phyloP scores from a whole-genome alignment of 2,888 invertebrate species.

The Eupelmus urozonus region DNA sequence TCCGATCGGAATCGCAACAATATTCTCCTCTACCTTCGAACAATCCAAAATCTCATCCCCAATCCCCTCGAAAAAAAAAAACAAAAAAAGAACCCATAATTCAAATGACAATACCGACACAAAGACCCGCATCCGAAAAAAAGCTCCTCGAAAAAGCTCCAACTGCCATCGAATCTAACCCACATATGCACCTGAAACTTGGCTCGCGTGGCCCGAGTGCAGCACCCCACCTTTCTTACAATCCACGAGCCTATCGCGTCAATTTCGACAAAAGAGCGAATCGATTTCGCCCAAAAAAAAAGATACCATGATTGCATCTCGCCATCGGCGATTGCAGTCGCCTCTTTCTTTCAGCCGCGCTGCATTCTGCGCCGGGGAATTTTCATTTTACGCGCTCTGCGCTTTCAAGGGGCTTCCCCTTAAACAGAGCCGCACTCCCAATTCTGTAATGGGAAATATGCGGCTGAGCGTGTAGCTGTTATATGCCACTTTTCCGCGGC shows the following conservation, averaged over 20 bases:
- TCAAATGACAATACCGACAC: background rate
- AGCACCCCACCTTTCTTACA: constrained; percentile 67
- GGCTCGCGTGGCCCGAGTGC: constrained; percentile 69
- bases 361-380: constrained; percentile 2
- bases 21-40: too few relatives aligned
- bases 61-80: background rate
- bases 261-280: constrained; percentile 23
- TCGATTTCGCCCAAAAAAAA: constrained; percentile 9
- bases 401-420: background rate
- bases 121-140: background rate
- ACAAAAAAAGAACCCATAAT: background rate
- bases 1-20: too few relatives aligned
- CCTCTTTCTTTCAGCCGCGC: background rate
- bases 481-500: constrained; percentile 17
- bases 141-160: background rate
- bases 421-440: constrained; percentile 9
- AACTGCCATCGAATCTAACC: constrained; percentile 16
- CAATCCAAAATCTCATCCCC: background rate
- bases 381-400: constrained; percentile 21
- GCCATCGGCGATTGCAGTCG: background rate
- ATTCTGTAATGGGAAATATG: constrained; percentile 49
- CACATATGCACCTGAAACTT: background rate
- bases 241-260: background rate
- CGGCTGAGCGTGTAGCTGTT: background rate
- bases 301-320: constrained; percentile 35